phyloP scores from a whole-genome alignment of 2,113 vertebrate species.

The Spheniscus mendiculus region DNA sequence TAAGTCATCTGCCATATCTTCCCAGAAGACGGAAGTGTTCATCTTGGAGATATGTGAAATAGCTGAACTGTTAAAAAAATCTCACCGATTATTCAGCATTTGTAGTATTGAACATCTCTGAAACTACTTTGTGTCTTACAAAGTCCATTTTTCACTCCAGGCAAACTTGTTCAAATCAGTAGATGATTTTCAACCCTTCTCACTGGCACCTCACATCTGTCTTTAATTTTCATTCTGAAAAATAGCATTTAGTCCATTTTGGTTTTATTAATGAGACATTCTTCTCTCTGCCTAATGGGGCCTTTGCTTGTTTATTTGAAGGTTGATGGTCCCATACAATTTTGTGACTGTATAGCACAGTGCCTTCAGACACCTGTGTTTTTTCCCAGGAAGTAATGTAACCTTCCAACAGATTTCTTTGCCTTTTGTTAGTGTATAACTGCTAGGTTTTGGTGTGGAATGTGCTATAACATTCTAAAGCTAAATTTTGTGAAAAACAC shows the following conservation, averaged over 20 bases:
- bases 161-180: not conserved
- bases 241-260: not conserved
- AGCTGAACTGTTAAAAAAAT: not conserved
- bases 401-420: not conserved
- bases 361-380: constrained; percentile 14
- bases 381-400: not conserved
- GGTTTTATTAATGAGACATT: not conserved
- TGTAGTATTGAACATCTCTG: not conserved
- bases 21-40: not conserved
- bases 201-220: not conserved
- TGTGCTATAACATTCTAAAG: not conserved
- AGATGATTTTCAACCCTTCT: not conserved
- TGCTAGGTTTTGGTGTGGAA: constrained; percentile 40
- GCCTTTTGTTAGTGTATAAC: not conserved
- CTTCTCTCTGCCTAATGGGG: constrained; percentile 46
- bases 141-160: not conserved
- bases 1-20: not conserved
- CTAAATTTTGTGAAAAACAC: not conserved
- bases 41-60: not conserved
- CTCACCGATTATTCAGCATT: not conserved
- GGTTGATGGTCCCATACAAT: constrained; percentile 23
- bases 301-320: constrained; percentile 32
- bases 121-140: not conserved
- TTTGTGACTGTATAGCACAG: not conserved
- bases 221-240: not conserved